Conservation (phyloP, 2,888 invertebrate species). For the Diachrysia chrysitis region DNA sequence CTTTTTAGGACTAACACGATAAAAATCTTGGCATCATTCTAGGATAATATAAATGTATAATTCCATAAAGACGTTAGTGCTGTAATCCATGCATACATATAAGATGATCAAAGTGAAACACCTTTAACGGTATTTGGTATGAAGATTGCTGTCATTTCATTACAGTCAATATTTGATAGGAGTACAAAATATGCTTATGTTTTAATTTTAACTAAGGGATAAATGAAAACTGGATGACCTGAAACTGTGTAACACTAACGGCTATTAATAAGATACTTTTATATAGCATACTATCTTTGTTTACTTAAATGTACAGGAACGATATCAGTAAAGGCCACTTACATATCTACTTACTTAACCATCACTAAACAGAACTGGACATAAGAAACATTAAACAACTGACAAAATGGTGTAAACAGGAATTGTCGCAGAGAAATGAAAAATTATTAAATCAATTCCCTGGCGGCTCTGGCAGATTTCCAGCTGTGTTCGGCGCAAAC, state of each 20-base stretch:
- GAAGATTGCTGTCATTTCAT: too few species aligned
- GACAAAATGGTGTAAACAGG: constrained; percentile 40
- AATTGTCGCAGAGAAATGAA: constrained; percentile 57
- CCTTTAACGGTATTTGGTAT: neutral
- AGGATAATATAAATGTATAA: neutral
- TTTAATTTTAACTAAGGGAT: too few species aligned
- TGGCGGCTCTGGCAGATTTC: constrained; percentile 45
- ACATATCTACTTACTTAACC: neutral
- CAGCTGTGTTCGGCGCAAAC: constrained; percentile 52
- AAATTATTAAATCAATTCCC: constrained; percentile 59
- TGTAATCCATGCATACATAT: neutral
- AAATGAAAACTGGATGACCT: too few species aligned
- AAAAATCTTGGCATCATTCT: neutral
- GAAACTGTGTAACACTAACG: too few species aligned
- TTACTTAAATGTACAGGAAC: too few species aligned
- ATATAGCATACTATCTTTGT: too few species aligned
- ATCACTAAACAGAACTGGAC: neutral
- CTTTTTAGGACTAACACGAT: neutral
- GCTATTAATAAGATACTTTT: too few species aligned
- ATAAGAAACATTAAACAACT: constrained; percentile 11
- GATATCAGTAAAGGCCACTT: too few species aligned
- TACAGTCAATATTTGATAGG: too few species aligned
- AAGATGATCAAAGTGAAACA: too few species aligned
- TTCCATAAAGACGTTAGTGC: neutral
- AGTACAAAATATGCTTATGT: too few species aligned